Evolutionary conservation across 1,140 invertebrate species (phyloP).

Genomic region (Gryllus bimaculatus): DNA sequence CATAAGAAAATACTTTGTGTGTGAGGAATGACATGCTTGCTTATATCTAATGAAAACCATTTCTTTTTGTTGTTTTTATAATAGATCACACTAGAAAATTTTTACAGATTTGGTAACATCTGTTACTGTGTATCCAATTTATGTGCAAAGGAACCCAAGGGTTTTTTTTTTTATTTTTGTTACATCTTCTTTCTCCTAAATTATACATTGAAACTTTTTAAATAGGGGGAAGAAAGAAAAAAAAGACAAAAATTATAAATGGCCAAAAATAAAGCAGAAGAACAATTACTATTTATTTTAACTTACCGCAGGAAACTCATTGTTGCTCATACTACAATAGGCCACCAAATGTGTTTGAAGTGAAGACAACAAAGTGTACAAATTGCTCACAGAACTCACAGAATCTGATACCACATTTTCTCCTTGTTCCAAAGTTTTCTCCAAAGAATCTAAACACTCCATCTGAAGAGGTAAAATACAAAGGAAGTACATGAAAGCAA

Average conservation of each 20-base stretch:
- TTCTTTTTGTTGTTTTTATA: too few relatives aligned
- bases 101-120: too few relatives aligned
- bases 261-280: background rate
- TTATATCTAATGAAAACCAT: too few relatives aligned
- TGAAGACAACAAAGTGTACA: constrained; percentile 44
- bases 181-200: background rate
- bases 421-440: constrained; percentile 31
- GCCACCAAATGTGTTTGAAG: constrained; percentile 52
- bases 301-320: constrained; percentile 12
- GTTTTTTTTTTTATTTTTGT: too few relatives aligned
- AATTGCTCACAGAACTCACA: constrained; percentile 27
- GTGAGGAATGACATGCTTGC: too few relatives aligned
- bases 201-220: background rate
- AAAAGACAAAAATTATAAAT: background rate
- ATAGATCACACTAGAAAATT: too few relatives aligned
- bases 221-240: background rate
- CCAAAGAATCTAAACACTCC: constrained; percentile 32
- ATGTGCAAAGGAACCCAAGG: too few relatives aligned
- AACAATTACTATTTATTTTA: background rate
- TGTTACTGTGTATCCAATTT: too few relatives aligned
- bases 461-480: constrained; percentile 29
- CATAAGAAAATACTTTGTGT: too few relatives aligned
- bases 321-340: constrained; percentile 28
- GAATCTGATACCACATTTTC: constrained; percentile 24
- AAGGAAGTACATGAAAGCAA: too few relatives aligned